A percentile compares a stretch with the other conserved stretches of the same genome.
phyloP scores from a whole-genome alignment of 2,113 vertebrate genomes.

The Erythrolamprus reginae region DNA sequence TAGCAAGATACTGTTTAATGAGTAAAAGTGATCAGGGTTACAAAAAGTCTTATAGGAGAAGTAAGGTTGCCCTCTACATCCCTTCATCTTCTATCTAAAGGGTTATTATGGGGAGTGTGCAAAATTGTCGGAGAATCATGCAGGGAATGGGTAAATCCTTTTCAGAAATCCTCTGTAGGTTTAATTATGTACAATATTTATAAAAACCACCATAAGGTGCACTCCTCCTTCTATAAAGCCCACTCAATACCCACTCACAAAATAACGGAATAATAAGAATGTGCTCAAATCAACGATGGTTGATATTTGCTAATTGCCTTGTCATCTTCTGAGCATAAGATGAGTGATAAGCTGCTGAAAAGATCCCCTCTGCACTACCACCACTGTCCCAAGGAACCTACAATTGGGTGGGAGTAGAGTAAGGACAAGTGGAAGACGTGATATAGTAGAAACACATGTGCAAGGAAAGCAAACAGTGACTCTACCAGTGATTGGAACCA shows the following conservation, averaged over 20 bases:
- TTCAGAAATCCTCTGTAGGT: neutral
- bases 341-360: neutral
- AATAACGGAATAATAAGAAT: neutral
- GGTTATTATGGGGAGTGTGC: neutral
- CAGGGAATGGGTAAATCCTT: neutral
- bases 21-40: neutral
- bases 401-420: neutral
- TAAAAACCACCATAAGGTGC: neutral
- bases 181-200: neutral
- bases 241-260: neutral
- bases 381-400: neutral
- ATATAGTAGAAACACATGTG: neutral
- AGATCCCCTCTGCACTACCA: neutral
- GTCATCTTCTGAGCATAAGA: neutral
- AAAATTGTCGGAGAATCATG: neutral
- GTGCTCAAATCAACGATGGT: neutral
- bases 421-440: neutral
- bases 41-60: neutral
- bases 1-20: neutral
- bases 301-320: neutral
- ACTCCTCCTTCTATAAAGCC: neutral
- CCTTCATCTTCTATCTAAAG: neutral
- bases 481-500: neutral
- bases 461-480: neutral
- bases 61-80: accelerated